Evolutionary conservation across 2,888 invertebrate species (phyloP).

Genomic region (Eudasyphora cyanicolor): DNA sequence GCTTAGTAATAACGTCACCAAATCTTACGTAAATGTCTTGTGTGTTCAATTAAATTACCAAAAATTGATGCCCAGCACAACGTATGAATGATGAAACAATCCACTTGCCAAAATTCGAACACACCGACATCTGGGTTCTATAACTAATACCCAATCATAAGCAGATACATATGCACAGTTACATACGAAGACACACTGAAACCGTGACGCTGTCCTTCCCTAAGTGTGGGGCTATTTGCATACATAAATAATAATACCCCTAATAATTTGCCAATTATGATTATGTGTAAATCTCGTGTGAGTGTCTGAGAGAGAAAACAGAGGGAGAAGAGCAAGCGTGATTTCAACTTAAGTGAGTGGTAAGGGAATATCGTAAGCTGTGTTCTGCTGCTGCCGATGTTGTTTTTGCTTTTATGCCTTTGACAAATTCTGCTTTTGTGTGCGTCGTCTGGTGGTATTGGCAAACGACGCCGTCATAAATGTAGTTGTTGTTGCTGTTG

Average conservation of each 20-base stretch:
- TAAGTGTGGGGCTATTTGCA: background rate
- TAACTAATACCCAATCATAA: background rate
- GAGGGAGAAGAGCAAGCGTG: no score
- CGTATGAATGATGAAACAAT: background rate
- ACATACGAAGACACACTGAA: background rate
- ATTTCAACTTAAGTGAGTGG: no score
- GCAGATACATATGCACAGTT: no score
- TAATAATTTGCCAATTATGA: conserved; percentile 34
- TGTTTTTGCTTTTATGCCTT: no score
- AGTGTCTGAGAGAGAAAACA: no score
- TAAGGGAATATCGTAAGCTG: no score
- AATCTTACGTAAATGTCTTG: background rate
- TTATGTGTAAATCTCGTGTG: background rate
- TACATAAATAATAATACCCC: conserved; percentile 34
- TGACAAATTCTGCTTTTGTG: no score
- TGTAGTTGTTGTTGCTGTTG: background rate
- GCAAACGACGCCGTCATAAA: background rate
- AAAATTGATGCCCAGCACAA: background rate
- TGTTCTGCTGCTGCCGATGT: background rate
- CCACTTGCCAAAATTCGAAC: background rate
- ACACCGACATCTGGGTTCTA: background rate
- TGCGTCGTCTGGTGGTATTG: no score
- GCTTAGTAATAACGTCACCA: background rate
- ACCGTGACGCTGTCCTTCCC: background rate
- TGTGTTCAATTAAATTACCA: background rate